phyloP scores from a whole-genome alignment of 2,113 vertebrate species.

The Chrysemys picta region DNA sequence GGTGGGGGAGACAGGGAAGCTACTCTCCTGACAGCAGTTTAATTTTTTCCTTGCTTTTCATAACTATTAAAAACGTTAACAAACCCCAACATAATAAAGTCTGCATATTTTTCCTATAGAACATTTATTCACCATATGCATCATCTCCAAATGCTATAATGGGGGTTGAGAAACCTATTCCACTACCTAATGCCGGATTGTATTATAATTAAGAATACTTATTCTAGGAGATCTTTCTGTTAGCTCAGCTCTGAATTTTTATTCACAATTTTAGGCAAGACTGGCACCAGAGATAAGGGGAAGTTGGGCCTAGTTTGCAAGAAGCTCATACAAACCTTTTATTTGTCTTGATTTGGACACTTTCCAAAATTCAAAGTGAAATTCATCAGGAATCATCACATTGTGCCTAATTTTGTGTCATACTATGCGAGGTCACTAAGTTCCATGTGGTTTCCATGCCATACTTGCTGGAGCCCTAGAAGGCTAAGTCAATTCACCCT shows the following conservation, averaged over 20 bases:
- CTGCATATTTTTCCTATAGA: not conserved
- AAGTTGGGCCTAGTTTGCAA: not conserved
- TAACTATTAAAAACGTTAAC: not conserved
- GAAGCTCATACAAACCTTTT: too few relatives aligned
- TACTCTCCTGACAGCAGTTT: not conserved
- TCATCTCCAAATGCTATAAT: not conserved
- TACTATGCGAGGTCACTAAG: not conserved
- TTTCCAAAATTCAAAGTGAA: not conserved
- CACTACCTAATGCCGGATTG: not conserved
- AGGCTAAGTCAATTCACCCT: too few relatives aligned
- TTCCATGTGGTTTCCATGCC: not conserved
- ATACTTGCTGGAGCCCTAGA: not conserved
- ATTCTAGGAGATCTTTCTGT: not conserved
- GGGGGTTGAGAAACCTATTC: fast-evolving
- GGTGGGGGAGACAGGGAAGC: not conserved
- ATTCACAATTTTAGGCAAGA: not conserved
- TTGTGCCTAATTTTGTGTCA: not conserved
- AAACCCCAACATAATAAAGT: not conserved
- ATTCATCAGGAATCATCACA: not conserved
- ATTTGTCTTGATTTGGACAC: not conserved
- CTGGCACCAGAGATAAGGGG: not conserved
- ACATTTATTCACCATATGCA: not conserved
- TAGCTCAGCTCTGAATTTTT: not conserved
- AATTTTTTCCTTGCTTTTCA: not conserved
- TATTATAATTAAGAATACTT: not conserved